Percentiles rank a stretch among this genome's conserved stretches.
Evolutionary conservation across 2,113 vertebrate genomes (phyloP).

Genomic region (Catharus minimus): DNA sequence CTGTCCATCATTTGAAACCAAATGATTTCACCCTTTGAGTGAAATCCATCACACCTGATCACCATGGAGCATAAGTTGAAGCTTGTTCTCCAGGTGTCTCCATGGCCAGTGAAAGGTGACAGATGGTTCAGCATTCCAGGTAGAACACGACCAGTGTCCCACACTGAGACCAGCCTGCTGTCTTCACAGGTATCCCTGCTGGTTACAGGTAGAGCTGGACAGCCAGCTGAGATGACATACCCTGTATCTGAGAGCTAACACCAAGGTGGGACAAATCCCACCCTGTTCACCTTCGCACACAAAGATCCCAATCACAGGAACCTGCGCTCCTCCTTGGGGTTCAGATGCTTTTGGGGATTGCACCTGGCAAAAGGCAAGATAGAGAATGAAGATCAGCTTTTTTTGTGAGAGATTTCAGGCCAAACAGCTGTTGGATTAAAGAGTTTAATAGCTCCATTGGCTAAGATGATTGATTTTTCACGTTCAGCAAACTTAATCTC

Average conservation of each 20-base stretch:
- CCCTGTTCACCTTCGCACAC: rapidly evolving
- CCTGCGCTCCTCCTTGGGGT: rapidly evolving
- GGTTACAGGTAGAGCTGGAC: neutral
- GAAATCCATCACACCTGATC: neutral
- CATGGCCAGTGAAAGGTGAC: neutral
- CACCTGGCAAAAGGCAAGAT: neutral
- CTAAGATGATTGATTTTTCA: neutral
- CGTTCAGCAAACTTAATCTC: neutral
- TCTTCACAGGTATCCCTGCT: neutral
- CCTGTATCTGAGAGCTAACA: neutral
- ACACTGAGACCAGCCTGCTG: rapidly evolving
- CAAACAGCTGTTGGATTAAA: conserved; percentile 28
- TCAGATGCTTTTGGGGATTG: neutral
- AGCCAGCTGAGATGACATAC: neutral
- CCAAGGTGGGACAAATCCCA: neutral
- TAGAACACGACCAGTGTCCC: neutral
- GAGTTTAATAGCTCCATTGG: neutral
- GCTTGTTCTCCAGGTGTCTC: neutral
- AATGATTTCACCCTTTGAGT: neutral
- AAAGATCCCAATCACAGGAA: neutral
- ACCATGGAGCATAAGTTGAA: neutral
- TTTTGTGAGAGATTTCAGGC: neutral
- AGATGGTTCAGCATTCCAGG: neutral
- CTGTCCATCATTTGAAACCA: neutral
- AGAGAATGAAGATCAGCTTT: neutral